Percentiles rank a stretch among this genome's conserved stretches.
These are phyloP conservation scores for Pyrgus malvae DNA, from an alignment of 2,888 invertebrate genomes.

Conservation along the genomic window DNA sequence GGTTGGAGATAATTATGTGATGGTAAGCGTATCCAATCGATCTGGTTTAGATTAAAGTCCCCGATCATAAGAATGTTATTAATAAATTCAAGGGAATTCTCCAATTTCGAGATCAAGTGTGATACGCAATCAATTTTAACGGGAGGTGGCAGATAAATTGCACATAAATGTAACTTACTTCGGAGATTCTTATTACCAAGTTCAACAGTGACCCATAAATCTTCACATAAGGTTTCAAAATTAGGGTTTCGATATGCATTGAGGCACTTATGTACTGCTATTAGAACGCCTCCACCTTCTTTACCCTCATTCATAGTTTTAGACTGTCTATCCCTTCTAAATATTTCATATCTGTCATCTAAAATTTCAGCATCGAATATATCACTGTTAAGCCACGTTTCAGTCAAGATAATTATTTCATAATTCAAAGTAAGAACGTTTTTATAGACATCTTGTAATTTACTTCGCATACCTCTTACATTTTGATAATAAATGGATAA, in stretches of 20 bases:
- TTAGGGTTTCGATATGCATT: not conserved
- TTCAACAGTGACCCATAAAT: constrained; percentile 12
- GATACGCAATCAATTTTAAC: not conserved
- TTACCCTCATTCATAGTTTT: constrained; percentile 1
- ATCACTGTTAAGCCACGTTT: constrained; percentile 11
- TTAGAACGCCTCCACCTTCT: constrained; percentile 8
- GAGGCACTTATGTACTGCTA: not conserved
- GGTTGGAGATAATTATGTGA: not conserved
- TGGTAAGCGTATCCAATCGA: not conserved
- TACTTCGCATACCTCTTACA: constrained; percentile 7
- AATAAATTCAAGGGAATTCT: not conserved
- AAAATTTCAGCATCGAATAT: constrained; percentile 12
- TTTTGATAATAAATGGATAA: constrained; percentile 14
- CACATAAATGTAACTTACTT: constrained; percentile 4
- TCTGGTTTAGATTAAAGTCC: not conserved
- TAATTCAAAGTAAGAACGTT: not conserved
- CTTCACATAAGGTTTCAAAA: constrained; percentile 8
- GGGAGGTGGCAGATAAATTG: constrained; percentile 13
- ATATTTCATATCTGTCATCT: constrained; percentile 8
- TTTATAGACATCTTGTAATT: not conserved
- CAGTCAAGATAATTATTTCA: not conserved
- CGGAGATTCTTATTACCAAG: not conserved
- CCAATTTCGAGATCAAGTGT: not conserved
- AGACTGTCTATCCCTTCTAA: constrained; percentile 13
- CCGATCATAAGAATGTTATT: not conserved